These are phyloP conservation scores for Rhogogaster chlorosoma DNA, from an alignment of 2,888 invertebrate species.

Conservation along the genomic window DNA sequence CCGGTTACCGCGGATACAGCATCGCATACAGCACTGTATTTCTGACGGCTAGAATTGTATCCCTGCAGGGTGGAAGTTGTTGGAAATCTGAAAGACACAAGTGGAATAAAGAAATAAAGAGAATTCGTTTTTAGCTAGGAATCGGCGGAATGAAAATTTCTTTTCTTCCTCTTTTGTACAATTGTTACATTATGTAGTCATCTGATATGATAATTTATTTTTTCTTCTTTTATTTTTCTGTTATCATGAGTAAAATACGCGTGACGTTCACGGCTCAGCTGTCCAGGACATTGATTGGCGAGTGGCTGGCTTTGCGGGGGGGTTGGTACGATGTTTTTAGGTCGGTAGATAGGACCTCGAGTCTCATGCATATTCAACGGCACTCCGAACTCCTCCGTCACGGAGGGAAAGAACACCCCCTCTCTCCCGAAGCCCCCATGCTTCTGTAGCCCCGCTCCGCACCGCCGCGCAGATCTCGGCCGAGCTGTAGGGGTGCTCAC, in stretches of 20 bases:
- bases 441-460: conserved; percentile 63
- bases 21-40: neutral
- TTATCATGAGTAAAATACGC: conserved; percentile 28
- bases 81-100: neutral
- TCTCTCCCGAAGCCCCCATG: conserved; percentile 58
- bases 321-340: conserved; percentile 74
- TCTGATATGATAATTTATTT: neutral
- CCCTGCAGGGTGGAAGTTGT: neutral
- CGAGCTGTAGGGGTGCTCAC: conserved; percentile 63
- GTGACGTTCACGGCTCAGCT: conserved; percentile 62
- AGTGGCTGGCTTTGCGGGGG: conserved; percentile 62
- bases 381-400: conserved; percentile 78
- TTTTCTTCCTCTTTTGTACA: neutral
- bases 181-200: neutral
- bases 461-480: conserved; percentile 56
- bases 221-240: conserved; percentile 20
- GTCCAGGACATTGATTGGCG: conserved; percentile 76
- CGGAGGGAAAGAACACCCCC: conserved; percentile 77
- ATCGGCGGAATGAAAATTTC: neutral
- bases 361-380: conserved; percentile 78
- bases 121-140: neutral
- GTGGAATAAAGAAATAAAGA: neutral
- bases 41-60: neutral
- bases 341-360: conserved; percentile 75
- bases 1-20: neutral